Base-by-base conservation (phyloP, 1,140 invertebrate genomes). In the Sesamia nonagrioides region DNA sequence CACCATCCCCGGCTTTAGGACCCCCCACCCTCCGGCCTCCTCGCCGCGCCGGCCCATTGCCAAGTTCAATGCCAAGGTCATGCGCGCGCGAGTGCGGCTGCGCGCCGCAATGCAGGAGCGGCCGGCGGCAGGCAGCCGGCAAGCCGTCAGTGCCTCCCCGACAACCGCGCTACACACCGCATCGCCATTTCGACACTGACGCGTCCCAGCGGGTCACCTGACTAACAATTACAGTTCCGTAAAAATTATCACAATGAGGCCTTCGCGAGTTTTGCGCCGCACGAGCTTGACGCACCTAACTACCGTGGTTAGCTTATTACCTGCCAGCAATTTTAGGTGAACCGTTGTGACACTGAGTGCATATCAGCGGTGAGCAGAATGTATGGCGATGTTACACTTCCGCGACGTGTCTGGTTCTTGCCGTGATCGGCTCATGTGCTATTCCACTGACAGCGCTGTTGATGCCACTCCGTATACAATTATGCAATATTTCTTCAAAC, bases 1-100 rank as follows among this genome's bases (percentile, higher is more conserved):
- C 88, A 83, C 80, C 83, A 79, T 77, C 85, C 69, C 78, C 74
- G 77, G 73, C 82, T 80, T 79, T 42, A 78, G 69, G 82, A 82
- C 69, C 18, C 76, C 82, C 82, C 83, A 82, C 82, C 33, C 80
- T 79, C 81, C 82, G 68, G 75, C 76, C 82, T 86, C 75, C 84
- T 78, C 77, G 77, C 84, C 87, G 84, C 89, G 81, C 83, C 90
- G 86, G 89, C 87, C 87, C 89, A 92, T 91, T 91, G 92, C 95
- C 95, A 95, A 95, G 95, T 95, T 95, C 95, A 95, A 94, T 95
- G 95, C 94, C 95, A 95, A 95, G 95, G 95, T 95, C 94, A 95
- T 95, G 95, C 94, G 91, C 91, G 90, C 86, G 88, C 86, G 88
- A 91, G 89, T 95, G 95, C 95, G 91, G 89, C 92, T 95, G 95